These are phyloP conservation scores for Hesperophylax magnus DNA, from an alignment of 1,140 invertebrate genomes.

Conservation along the genomic window DNA sequence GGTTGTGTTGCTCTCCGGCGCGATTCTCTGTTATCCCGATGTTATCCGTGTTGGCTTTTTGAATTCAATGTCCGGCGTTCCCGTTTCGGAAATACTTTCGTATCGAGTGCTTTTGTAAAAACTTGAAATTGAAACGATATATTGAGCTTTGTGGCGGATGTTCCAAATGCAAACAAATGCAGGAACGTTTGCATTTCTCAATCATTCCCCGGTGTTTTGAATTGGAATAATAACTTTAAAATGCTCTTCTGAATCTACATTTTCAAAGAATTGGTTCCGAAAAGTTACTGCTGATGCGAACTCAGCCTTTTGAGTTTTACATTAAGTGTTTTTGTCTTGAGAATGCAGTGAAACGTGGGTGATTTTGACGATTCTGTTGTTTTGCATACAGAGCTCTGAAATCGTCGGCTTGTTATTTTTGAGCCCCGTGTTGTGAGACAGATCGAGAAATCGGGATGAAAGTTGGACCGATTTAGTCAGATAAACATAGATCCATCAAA, in stretches of 20 bases:
- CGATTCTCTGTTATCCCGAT: conserved; percentile 1
- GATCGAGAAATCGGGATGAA: background rate
- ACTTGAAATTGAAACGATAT: background rate
- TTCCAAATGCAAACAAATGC: conserved; percentile 18
- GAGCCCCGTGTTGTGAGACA: background rate
- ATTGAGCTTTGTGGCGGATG: conserved; percentile 6
- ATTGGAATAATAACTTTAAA: conserved; percentile 1
- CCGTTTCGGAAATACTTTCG: background rate
- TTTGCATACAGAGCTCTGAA: background rate
- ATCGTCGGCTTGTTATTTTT: background rate
- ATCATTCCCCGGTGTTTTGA: conserved; percentile 3
- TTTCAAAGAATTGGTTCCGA: background rate
- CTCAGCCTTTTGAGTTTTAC: background rate
- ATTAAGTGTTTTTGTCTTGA: conserved; percentile 4
- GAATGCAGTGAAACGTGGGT: conserved; percentile 42
- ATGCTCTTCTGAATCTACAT: background rate
- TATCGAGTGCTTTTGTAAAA: background rate
- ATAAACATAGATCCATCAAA: background rate
- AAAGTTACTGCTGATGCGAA: background rate
- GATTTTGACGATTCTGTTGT: conserved; percentile 15
- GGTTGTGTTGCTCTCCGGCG: conserved; percentile 32
- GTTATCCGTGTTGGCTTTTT: background rate
- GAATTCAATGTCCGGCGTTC: conserved; percentile 3
- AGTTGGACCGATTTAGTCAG: background rate
- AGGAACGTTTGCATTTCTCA: background rate